Evolutionary conservation across 1,140 invertebrate genomes (phyloP).

Genomic region (Ceratosolen fusciceps): DNA sequence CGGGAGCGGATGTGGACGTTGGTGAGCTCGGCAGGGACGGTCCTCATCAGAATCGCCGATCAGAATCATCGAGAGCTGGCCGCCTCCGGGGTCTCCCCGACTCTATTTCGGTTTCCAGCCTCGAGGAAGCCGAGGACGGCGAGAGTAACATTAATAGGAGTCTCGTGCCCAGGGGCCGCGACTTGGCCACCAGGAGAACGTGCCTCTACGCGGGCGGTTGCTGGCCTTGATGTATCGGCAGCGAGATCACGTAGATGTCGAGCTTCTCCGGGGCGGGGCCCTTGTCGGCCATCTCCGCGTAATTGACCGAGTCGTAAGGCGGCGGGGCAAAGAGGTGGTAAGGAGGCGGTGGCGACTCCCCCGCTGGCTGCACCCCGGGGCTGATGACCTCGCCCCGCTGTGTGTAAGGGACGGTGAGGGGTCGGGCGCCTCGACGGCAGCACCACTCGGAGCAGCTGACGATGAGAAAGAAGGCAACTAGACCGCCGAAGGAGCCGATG

Average conservation of each 20-base stretch:
- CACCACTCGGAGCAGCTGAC: slow-evolving; percentile 77
- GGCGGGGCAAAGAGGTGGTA: slow-evolving; percentile 76
- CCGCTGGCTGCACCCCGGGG: not conserved
- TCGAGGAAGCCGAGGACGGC: not conserved
- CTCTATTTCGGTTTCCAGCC: not conserved
- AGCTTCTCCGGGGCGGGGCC: slow-evolving; percentile 66
- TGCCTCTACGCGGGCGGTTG: slow-evolving; percentile 31
- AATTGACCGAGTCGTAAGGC: slow-evolving; percentile 73
- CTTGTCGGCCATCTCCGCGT: slow-evolving; percentile 63
- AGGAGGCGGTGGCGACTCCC: slow-evolving; percentile 72
- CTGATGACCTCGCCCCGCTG: slow-evolving; percentile 58
- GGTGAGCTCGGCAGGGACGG: no score
- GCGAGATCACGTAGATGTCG: slow-evolving; percentile 72
- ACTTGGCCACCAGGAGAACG: slow-evolving; percentile 47
- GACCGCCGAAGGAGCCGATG: slow-evolving; percentile 74
- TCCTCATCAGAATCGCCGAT: not conserved
- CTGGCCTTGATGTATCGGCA: slow-evolving; percentile 60
- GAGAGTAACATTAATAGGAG: slow-evolving; percentile 21
- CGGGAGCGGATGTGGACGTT: not conserved
- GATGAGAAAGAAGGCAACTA: slow-evolving; percentile 75
- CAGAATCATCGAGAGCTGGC: not conserved
- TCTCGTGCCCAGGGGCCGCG: slow-evolving; percentile 29
- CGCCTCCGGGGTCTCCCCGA: not conserved
- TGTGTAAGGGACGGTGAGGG: slow-evolving; percentile 56
- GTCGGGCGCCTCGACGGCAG: slow-evolving; percentile 64